Conservation (phyloP, 2,888 invertebrate species). For the Temnothorax rugatulus region DNA sequence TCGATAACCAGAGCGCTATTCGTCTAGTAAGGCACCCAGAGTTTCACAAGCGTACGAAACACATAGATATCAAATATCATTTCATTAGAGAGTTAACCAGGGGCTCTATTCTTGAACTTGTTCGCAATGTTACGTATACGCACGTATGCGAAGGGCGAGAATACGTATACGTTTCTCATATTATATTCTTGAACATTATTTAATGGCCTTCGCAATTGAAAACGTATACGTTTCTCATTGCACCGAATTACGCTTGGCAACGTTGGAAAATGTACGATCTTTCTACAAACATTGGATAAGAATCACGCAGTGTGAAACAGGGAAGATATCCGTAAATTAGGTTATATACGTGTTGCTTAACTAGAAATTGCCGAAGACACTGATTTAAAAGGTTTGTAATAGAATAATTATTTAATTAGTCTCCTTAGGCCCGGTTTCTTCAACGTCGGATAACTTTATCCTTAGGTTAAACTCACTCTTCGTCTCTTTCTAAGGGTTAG, state of each 20-base stretch:
- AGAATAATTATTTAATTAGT: too few relatives aligned
- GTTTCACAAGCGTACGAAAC: too few relatives aligned
- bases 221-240: conserved; percentile 5
- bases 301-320: neutral
- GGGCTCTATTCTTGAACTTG: neutral
- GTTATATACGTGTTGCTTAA: neutral
- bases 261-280: neutral
- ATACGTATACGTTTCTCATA: neutral
- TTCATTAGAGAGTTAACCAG: too few relatives aligned
- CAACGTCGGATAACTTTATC: too few relatives aligned
- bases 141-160: neutral
- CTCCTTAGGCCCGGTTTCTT: too few relatives aligned
- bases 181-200: neutral
- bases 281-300: neutral
- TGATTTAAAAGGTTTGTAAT: too few relatives aligned
- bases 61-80: too few relatives aligned
- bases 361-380: too few relatives aligned
- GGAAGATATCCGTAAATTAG: neutral
- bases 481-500: too few relatives aligned
- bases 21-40: too few relatives aligned
- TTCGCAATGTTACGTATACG: neutral
- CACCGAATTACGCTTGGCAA: neutral
- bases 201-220: neutral
- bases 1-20: too few relatives aligned
- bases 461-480: too few relatives aligned